These are phyloP conservation scores for Drosophila neutralis DNA, from an alignment of 2,888 invertebrate genomes.

Conservation along the genomic window DNA sequence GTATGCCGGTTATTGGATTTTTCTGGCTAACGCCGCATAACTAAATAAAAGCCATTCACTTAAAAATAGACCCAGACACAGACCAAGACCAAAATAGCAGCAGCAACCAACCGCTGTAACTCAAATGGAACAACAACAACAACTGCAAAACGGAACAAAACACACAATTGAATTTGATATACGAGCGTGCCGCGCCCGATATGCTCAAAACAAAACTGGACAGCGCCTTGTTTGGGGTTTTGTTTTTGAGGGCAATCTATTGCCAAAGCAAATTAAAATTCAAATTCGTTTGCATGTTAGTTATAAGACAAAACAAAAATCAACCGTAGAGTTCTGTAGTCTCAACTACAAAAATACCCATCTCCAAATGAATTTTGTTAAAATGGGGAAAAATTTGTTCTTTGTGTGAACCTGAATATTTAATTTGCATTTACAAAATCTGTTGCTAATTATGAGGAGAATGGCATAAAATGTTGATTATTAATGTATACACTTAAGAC, in stretches of 20 bases:
- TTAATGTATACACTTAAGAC: background rate
- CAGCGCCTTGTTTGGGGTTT: conserved; percentile 24
- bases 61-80: conserved; percentile 31
- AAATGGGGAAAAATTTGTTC: background rate
- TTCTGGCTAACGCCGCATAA: conserved; percentile 57
- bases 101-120: conserved; percentile 48
- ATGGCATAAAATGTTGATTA: background rate
- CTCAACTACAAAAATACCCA: background rate
- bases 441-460: background rate
- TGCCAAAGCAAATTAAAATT: conserved; percentile 70
- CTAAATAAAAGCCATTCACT: conserved; percentile 69
- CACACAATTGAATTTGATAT: conserved; percentile 67
- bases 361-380: background rate
- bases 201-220: conserved; percentile 42
- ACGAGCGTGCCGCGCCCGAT: conserved; percentile 50
- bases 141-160: conserved; percentile 15
- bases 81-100: conserved; percentile 24
- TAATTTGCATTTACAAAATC: background rate
- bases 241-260: conserved; percentile 39
- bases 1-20: conserved; percentile 56
- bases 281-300: conserved; percentile 64
- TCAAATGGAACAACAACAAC: conserved; percentile 32
- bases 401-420: background rate
- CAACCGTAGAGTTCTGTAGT: background rate
- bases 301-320: conserved; percentile 18